Evolutionary conservation across 1,140 invertebrate species (phyloP).

Genomic region (Nixonia krombeini): DNA sequence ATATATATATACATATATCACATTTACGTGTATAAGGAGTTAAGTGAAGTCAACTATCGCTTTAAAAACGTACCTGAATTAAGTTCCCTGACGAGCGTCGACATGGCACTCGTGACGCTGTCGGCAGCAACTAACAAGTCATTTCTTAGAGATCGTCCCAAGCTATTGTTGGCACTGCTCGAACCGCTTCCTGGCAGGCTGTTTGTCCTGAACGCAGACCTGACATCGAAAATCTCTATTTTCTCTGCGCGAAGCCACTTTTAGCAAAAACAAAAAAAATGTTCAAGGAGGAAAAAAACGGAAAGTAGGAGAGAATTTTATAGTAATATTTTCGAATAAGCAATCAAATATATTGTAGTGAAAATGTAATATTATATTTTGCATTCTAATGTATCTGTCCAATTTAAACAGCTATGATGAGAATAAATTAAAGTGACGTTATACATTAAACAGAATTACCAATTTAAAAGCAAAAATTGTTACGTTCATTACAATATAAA

Average conservation of each 20-base stretch:
- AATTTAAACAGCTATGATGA: too few species aligned
- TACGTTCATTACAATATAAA: too few species aligned
- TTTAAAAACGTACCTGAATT: conserved; percentile 82
- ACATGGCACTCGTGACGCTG: conserved; percentile 97
- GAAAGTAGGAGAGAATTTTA: conserved; percentile 6
- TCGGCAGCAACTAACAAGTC: conserved; percentile 93
- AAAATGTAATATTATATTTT: neutral
- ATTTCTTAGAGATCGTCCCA: conserved; percentile 81
- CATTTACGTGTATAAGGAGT: conserved; percentile 9
- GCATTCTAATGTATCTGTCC: too few species aligned
- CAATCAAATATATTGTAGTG: neutral
- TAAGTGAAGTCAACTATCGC: neutral
- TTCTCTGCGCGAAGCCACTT: conserved; percentile 65
- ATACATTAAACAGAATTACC: too few species aligned
- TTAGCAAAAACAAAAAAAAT: conserved; percentile 48
- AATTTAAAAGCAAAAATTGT: too few species aligned
- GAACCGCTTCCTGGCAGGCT: conserved; percentile 68
- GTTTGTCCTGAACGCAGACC: conserved; percentile 72
- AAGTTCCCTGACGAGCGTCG: conserved; percentile 92
- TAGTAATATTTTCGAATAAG: neutral
- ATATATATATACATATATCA: neutral
- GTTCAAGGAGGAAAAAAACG: conserved; percentile 25
- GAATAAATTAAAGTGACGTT: too few species aligned
- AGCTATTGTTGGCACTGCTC: conserved; percentile 69
- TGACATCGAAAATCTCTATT: conserved; percentile 70